Evolutionary conservation across 2,113 vertebrate genomes (phyloP).

Genomic region (Phocoena sinus): DNA sequence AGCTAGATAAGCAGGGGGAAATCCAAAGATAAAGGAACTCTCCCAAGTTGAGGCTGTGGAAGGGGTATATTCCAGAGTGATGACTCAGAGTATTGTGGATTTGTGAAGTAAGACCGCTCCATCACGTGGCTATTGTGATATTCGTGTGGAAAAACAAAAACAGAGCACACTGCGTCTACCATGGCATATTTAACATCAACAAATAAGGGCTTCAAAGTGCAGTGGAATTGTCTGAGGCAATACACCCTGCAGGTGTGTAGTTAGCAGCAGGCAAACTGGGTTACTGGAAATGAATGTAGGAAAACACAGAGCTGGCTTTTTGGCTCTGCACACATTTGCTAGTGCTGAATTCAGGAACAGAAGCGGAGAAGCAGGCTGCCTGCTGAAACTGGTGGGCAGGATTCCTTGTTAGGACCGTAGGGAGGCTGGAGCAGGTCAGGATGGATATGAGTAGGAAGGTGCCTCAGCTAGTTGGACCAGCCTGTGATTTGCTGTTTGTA

Average conservation of each 20-base stretch:
- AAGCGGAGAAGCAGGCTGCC: not conserved
- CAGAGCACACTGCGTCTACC: not conserved
- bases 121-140: conserved; percentile 12
- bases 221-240: not conserved
- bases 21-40: not conserved
- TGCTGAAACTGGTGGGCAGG: not conserved
- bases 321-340: not conserved
- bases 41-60: conserved; percentile 1
- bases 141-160: conserved; percentile 36
- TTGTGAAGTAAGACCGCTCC: not conserved
- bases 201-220: not conserved
- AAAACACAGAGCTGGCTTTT: conserved; percentile 16
- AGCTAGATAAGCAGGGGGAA: not conserved
- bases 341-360: not conserved
- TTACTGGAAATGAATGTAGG: conserved; percentile 6
- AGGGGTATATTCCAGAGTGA: not conserved
- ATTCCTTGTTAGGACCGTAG: not conserved
- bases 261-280: not conserved
- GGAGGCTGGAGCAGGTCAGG: not conserved
- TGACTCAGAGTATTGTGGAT: not conserved
- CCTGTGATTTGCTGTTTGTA: not conserved
- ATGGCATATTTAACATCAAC: not conserved
- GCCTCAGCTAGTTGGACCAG: not conserved
- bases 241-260: not conserved
- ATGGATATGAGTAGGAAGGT: not conserved